Conservation (phyloP, 2,113 vertebrate genomes). For the Enhydra lutris region DNA sequence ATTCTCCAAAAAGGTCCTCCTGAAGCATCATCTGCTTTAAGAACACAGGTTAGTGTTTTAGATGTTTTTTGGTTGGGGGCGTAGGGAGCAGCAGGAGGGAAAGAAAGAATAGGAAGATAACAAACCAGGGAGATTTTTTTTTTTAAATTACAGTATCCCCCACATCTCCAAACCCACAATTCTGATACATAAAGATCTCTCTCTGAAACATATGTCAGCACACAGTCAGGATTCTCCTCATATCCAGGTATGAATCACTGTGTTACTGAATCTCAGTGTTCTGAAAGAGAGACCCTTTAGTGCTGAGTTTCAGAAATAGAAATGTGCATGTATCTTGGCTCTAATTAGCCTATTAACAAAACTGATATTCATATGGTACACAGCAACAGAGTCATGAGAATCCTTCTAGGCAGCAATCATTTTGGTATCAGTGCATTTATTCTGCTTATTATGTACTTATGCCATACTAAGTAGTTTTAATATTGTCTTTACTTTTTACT, state of each 20-base stretch:
- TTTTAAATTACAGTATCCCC: background rate
- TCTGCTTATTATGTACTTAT: background rate
- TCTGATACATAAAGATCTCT: background rate
- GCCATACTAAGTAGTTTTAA: background rate
- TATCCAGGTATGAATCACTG: background rate
- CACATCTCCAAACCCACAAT: background rate
- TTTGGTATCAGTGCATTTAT: too few relatives aligned
- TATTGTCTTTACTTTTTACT: background rate
- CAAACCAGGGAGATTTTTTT: background rate
- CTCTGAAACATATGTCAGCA: background rate
- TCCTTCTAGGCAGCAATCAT: background rate
- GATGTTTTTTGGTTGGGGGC: background rate
- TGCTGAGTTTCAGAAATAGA: background rate
- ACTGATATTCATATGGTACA: background rate
- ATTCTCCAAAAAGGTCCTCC: background rate
- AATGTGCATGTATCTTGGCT: background rate
- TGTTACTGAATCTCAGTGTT: background rate
- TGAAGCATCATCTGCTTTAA: background rate
- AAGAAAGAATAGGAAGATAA: background rate
- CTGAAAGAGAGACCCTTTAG: background rate
- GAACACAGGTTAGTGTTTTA: background rate
- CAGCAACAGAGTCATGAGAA: background rate
- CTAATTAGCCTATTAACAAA: background rate
- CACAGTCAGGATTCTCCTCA: background rate
- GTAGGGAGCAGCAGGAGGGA: background rate